These are phyloP conservation scores for Schizopygopsis malacanthus DNA, from an alignment of 2,797 vertebrate species.

Conservation along the genomic window DNA sequence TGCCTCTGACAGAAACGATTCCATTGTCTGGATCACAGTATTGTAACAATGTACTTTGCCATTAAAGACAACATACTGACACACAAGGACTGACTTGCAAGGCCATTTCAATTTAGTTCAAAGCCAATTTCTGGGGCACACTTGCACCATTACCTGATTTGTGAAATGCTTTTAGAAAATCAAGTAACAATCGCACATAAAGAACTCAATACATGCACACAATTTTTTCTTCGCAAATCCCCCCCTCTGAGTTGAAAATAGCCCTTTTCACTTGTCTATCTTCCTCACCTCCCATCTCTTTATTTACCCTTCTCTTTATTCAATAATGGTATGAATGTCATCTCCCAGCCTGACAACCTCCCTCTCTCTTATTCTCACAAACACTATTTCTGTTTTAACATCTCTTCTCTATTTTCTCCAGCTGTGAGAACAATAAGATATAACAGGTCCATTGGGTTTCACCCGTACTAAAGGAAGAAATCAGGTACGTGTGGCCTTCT, in stretches of 20 bases:
- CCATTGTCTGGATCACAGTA: neutral
- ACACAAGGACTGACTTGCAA: neutral
- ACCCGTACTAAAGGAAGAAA: slow-evolving; percentile 47
- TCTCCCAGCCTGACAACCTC: slow-evolving; percentile 15
- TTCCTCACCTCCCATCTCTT: slow-evolving; percentile 16
- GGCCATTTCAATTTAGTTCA: neutral
- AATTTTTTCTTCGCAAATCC: neutral
- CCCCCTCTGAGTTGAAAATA: neutral
- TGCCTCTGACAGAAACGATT: neutral
- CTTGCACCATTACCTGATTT: neutral
- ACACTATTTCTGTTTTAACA: slow-evolving; percentile 42
- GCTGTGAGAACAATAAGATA: slow-evolving; percentile 51
- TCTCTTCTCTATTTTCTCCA: slow-evolving; percentile 43
- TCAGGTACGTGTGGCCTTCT: slow-evolving; percentile 52
- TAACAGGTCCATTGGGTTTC: slow-evolving; percentile 51
- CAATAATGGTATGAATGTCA: slow-evolving; percentile 40
- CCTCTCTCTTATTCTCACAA: neutral
- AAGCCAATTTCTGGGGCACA: neutral
- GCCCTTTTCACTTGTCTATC: slow-evolving; percentile 5
- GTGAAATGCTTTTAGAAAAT: neutral
- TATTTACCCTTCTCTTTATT: slow-evolving; percentile 48
- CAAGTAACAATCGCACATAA: neutral
- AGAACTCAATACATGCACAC: neutral
- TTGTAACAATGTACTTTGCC: neutral
- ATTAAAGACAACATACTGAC: neutral